phyloP scores from a whole-genome alignment of 2,113 vertebrate species.

The Ariopsis seemanni region DNA sequence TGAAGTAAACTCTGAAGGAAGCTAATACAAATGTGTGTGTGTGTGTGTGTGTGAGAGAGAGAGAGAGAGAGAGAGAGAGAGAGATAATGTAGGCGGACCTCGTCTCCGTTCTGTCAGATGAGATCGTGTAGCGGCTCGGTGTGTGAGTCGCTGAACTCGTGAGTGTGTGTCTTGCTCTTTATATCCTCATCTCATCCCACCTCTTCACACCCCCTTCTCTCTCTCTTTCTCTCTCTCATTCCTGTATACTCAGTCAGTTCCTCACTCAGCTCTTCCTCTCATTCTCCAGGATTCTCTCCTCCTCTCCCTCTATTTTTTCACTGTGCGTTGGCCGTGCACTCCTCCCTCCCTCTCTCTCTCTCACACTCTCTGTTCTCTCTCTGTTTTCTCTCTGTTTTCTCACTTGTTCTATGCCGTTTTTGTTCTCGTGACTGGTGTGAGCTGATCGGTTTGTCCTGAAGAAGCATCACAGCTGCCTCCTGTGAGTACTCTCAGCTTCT shows the following conservation, averaged over 20 bases:
- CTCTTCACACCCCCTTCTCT: neutral
- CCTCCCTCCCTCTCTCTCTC: constrained; percentile 25
- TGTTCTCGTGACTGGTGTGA: constrained; percentile 7
- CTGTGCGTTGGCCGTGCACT: constrained; percentile 35
- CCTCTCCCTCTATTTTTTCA: constrained; percentile 34
- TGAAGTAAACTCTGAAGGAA: neutral
- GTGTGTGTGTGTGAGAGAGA: neutral
- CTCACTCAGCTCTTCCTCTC: constrained; percentile 29
- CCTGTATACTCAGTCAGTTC: constrained; percentile 45
- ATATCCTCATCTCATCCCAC: constrained; percentile 50
- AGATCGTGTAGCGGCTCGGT: constrained; percentile 16
- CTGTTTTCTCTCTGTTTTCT: neutral
- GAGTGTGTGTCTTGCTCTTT: constrained; percentile 39
- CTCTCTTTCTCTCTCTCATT: constrained; percentile 43
- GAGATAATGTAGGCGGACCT: constrained; percentile 11
- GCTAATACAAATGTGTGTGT: neutral
- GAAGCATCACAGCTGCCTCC: constrained; percentile 15
- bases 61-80: constrained; percentile 19
- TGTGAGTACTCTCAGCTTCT: constrained; percentile 25
- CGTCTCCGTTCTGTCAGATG: constrained; percentile 8
- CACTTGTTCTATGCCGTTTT: constrained; percentile 12
- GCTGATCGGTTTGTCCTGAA: neutral
- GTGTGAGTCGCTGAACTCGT: constrained; percentile 25
- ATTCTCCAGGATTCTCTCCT: constrained; percentile 37
- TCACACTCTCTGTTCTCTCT: constrained; percentile 17